Conservation (phyloP, 2,113 vertebrate species). For the Nettapus auritus region DNA sequence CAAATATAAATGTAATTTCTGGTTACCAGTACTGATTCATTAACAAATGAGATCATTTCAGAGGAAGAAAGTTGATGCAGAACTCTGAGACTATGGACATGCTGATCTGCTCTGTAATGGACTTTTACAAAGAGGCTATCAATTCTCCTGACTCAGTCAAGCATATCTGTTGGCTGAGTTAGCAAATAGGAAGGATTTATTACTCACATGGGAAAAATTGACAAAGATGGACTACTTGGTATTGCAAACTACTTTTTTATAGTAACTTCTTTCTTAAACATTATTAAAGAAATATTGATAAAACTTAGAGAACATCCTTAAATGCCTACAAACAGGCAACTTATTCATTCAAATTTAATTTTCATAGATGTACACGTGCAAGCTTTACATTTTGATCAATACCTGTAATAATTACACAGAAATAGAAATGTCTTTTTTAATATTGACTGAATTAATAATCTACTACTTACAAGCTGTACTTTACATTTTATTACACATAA, state of each 20-base stretch:
- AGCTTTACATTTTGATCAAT: background rate
- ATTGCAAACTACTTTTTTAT: slow-evolving; percentile 21
- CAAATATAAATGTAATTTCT: slow-evolving; percentile 25
- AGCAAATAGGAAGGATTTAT: slow-evolving; percentile 74
- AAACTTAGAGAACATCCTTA: slow-evolving; percentile 26
- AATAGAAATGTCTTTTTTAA: background rate
- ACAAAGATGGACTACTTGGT: slow-evolving; percentile 48
- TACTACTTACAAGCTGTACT: background rate
- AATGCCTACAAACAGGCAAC: background rate
- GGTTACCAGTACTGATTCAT: background rate
- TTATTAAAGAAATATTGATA: slow-evolving; percentile 16
- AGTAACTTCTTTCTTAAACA: slow-evolving; percentile 33
- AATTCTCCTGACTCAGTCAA: slow-evolving; percentile 69
- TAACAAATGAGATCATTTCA: slow-evolving; percentile 19
- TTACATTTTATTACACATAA: background rate
- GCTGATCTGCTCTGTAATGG: slow-evolving; percentile 56
- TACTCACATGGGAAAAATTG: slow-evolving; percentile 44
- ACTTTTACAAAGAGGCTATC: slow-evolving; percentile 71
- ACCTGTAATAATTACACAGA: background rate
- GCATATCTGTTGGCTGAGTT: slow-evolving; percentile 70
- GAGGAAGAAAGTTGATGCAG: slow-evolving; percentile 42
- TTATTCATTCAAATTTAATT: background rate
- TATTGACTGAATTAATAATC: background rate
- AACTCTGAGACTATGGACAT: slow-evolving; percentile 61
- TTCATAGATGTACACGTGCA: background rate